Evolutionary conservation across 2,797 vertebrate species (phyloP), one percentile per base, ranked within the genome.

Genomic region (Cyprinodon diabolis): DNA sequence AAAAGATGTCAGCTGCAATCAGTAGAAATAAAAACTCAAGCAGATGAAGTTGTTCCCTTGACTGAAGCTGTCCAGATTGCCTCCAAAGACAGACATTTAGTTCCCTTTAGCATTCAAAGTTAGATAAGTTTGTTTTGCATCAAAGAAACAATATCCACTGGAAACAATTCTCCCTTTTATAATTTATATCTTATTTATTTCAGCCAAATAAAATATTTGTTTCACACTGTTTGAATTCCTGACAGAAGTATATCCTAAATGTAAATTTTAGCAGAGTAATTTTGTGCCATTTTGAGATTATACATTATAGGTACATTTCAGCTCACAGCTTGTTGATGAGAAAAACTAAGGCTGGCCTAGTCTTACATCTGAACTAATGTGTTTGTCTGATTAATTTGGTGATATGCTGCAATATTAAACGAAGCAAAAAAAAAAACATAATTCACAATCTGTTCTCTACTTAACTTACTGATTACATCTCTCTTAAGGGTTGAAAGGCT

Each of bases 251-350:
- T 63, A 63, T 43, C 11, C 37, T 7, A 74, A 66, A 80, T 88
- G 77, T 78, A 84, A 90, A 87, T 88, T 81, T 86, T 89, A 86
- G 73, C 75, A 75, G 52, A 80, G 81, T 68, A 76, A 71, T 21
- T 11, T 43, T 37, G 17, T 60, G 66, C 52, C 55, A 76, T 81
- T 79, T 66, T 56, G 68, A 76, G 69, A 52, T 66, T 40, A 85
- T 87, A 86, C 70, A 75, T 57, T 75, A 58, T 67, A 62, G 69
- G 68, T 0, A 60, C 63, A 30, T 30, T 70, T 69, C 65, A 17
- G 68, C 72, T 74, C 90, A 90, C 90, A 93, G 91, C 87, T 93
- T 92, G 91, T 86, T 93, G 91, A 93, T 89, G 89, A 86, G 80
- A 72, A 77, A 68, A 75, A 78, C 72, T 90, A 91, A 91, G 87